Base-by-base conservation (phyloP, 2,888 invertebrate species). In the Ophion ventricosus region DNA sequence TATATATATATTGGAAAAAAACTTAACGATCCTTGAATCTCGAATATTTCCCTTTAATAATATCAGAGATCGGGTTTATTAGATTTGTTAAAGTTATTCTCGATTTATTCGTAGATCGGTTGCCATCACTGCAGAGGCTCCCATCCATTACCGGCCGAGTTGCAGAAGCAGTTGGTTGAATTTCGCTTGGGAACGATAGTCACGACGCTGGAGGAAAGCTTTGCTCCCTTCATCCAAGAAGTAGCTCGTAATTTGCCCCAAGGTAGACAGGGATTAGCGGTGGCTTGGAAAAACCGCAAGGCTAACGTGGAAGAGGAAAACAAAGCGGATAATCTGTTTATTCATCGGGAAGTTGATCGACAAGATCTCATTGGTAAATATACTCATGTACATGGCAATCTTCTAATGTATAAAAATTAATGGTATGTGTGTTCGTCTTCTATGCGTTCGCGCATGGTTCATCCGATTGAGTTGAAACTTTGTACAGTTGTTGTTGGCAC, bases 51-150 rank as follows among this genome's bases (percentile, higher is more conserved):
- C 2, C 14, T 54, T 17, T 54, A n/a, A n/a, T n/a, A n/a, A n/a
- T n/a, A n/a, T n/a, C n/a, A n/a, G n/a, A n/a, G 54, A 54, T 54
- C n/a, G 1, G 2, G 3, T 23, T 7, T 8, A 1, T 20, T 23
- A 0, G 57, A 20, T 2, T 23, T 57, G 7, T 23, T 7, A n/a
- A n/a, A 54, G 7, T 57, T 8, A 57, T 8, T 10, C 20, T 57
- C 35, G 43, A n/a, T 17, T 43, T 14, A n/a, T 66, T 80, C 63
- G 14, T 25, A 93, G 93, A 87, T 92, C 40, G 93, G 93, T 14
- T 93, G 93, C 72, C 93, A 93, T 87, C 93, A 93, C 57, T 93
- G 93, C 69, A 87, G 92, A 88, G 92, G 91, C 2, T 78, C 90
- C 10, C 88, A 91, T 64, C 91, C 92, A 1, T 84, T 93, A 56